Conservation (phyloP, 2,113 vertebrate genomes). For the Rostratula benghalensis region DNA sequence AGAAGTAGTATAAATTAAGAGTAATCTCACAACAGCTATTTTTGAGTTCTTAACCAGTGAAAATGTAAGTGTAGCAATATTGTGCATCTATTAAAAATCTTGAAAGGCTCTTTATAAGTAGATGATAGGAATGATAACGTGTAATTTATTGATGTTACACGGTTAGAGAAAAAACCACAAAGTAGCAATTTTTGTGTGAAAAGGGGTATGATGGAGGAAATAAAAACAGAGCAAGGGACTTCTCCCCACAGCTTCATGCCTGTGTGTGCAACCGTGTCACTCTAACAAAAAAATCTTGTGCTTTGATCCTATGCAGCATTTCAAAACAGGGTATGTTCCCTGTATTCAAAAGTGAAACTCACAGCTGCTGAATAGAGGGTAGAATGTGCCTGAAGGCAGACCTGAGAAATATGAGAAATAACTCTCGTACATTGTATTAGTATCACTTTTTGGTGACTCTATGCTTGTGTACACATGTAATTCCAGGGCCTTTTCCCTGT, state of each 20-base stretch:
- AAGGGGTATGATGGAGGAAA: slow-evolving; percentile 40
- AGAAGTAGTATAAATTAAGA: slow-evolving; percentile 60
- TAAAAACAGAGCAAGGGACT: slow-evolving; percentile 53
- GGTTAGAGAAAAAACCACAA: slow-evolving; percentile 22
- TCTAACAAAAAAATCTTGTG: not conserved
- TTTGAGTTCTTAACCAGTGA: slow-evolving; percentile 55
- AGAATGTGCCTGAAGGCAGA: slow-evolving; percentile 21
- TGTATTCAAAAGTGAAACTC: not conserved
- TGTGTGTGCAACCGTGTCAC: not conserved
- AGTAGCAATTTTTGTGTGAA: slow-evolving; percentile 58
- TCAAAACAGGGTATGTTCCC: not conserved
- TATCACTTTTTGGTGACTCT: slow-evolving; percentile 31
- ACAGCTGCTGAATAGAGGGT: not conserved
- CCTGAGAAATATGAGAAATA: not conserved
- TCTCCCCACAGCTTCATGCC: not conserved
- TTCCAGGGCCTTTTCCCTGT: not conserved
- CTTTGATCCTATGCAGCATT: not conserved
- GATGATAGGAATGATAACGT: slow-evolving; percentile 64
- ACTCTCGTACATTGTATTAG: not conserved
- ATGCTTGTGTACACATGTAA: not conserved
- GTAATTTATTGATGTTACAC: slow-evolving; percentile 64
- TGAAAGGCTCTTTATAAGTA: slow-evolving; percentile 67
- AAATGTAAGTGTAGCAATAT: slow-evolving; percentile 59
- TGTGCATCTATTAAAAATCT: slow-evolving; percentile 66
- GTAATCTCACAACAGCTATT: slow-evolving; percentile 63